Percentiles rank a stretch among this genome's conserved stretches.
phyloP scores from a whole-genome alignment of 2,797 vertebrate species.

The Tokudaia muenninki region DNA sequence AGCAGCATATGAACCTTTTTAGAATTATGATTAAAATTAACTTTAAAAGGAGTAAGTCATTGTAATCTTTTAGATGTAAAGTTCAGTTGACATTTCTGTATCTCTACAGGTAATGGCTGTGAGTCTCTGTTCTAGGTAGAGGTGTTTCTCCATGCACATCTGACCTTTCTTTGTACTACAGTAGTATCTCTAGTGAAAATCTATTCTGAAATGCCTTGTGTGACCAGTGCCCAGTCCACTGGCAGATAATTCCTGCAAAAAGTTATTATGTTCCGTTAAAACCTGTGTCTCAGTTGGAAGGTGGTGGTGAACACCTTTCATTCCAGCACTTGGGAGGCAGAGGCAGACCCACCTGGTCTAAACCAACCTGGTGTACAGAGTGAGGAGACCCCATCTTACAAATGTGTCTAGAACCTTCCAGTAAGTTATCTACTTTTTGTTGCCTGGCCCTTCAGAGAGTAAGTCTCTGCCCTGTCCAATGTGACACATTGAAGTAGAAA shows the following conservation, averaged over 20 bases:
- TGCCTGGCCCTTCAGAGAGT: neutral
- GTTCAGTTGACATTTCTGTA: neutral
- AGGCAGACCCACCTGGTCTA: neutral
- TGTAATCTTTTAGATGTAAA: neutral
- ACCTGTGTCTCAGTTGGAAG: neutral
- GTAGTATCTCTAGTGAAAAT: neutral
- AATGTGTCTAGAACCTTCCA: neutral
- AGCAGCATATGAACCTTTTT: constrained; percentile 15
- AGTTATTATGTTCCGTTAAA: constrained; percentile 33
- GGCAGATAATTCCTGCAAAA: constrained; percentile 34
- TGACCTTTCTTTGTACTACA: neutral
- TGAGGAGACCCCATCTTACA: neutral
- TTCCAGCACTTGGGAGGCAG: neutral
- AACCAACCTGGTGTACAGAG: neutral
- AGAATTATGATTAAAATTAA: constrained; percentile 27
- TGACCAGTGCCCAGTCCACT: neutral
- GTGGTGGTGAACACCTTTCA: neutral
- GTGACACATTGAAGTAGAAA: neutral
- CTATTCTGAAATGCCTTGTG: neutral
- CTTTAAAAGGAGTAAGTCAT: constrained; percentile 40
- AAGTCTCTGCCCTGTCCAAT: constrained; percentile 12
- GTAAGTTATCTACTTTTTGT: neutral
- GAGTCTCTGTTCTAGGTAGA: neutral
- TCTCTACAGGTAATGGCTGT: neutral
- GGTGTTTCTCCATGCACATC: neutral